phyloP scores from a whole-genome alignment of 2,888 invertebrate genomes.

The Timandra comae region DNA sequence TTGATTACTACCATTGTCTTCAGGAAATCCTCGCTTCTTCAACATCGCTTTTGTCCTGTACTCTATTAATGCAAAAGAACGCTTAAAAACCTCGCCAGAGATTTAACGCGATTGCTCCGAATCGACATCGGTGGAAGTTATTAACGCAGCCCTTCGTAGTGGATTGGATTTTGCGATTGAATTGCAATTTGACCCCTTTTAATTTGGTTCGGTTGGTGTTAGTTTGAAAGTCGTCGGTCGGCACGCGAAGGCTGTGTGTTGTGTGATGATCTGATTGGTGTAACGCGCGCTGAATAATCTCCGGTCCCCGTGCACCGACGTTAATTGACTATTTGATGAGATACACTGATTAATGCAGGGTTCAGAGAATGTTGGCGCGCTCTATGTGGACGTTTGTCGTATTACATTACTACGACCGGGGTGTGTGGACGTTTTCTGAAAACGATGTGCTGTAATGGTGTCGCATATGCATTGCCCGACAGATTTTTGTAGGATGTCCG shows the following conservation, averaged over 20 bases:
- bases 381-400: slow-evolving; percentile 3
- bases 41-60: slow-evolving; percentile 46
- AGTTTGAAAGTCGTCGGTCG: slow-evolving; percentile 25
- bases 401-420: slow-evolving; percentile 4
- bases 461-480: slow-evolving; percentile 10
- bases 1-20: slow-evolving; percentile 65
- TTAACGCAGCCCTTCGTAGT: slow-evolving; percentile 36
- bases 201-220: slow-evolving; percentile 35
- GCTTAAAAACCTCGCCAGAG: slow-evolving; percentile 32
- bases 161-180: slow-evolving; percentile 47
- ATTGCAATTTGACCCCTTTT: slow-evolving; percentile 45
- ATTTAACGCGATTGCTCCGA: slow-evolving; percentile 15
- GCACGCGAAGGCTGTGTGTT: slow-evolving; percentile 42
- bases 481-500: slow-evolving; percentile 28
- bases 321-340: slow-evolving; percentile 55
- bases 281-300: slow-evolving; percentile 39
- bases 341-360: slow-evolving; percentile 42
- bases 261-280: slow-evolving; percentile 42
- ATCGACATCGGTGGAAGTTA: slow-evolving; percentile 29
- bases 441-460: slow-evolving; percentile 6
- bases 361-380: slow-evolving; percentile 15
- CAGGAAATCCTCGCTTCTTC: slow-evolving; percentile 49
- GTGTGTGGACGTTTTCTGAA: slow-evolving; percentile 12
- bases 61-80: slow-evolving; percentile 38
- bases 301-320: slow-evolving; percentile 48